phyloP scores from a whole-genome alignment of 2,888 invertebrate genomes.

The Heterodera filipjevi region DNA sequence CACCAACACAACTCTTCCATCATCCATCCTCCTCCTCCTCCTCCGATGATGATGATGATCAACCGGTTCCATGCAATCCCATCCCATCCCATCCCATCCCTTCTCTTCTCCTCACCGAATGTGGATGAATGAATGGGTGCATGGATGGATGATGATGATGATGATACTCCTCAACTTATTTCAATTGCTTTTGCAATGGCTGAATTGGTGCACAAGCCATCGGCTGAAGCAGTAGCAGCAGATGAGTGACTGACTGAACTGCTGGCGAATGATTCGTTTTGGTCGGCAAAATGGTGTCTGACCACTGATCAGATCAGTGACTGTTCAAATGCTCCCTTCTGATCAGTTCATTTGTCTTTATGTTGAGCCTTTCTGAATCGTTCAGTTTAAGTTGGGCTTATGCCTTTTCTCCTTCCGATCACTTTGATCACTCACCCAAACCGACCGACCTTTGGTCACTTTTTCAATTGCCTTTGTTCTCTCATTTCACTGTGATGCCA shows the following conservation, averaged over 20 bases:
- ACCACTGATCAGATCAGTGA: no score
- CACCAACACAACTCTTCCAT: not conserved
- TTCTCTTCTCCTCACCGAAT: not conserved
- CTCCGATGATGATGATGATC: not conserved
- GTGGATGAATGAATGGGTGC: not conserved
- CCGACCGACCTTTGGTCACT: no score
- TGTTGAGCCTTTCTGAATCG: no score
- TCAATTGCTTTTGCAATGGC: not conserved
- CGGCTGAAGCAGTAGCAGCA: not conserved
- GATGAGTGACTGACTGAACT: not conserved
- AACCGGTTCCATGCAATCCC: slow-evolving; percentile 18
- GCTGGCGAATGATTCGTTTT: no score
- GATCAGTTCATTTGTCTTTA: no score
- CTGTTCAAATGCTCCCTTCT: no score
- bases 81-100: slow-evolving; percentile 1
- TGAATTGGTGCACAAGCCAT: not conserved
- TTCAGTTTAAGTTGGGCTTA: not conserved
- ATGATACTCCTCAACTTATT: slow-evolving; percentile 2
- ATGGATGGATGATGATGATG: not conserved
- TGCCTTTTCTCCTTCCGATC: not conserved
- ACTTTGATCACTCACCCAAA: not conserved
- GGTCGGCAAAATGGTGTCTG: no score
- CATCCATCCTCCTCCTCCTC: not conserved
- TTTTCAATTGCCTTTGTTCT: no score
- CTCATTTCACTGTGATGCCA: no score